Conservation (phyloP, 2,113 vertebrate species). For the Penelope pileata region DNA sequence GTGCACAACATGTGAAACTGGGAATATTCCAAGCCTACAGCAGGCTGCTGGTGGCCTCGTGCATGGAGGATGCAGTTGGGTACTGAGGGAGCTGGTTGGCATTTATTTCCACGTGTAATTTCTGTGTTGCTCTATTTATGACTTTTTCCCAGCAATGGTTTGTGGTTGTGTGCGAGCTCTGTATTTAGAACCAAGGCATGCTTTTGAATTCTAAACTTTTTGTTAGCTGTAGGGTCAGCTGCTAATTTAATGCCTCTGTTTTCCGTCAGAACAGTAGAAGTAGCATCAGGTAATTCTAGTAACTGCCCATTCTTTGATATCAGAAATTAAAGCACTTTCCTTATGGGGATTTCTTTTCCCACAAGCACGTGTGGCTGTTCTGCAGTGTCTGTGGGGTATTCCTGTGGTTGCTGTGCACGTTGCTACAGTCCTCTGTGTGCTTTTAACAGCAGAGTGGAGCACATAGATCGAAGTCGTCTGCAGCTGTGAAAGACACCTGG, state of each 20-base stretch:
- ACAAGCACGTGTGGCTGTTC: rapidly evolving
- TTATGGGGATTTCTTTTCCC: rapidly evolving
- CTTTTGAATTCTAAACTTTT: background rate
- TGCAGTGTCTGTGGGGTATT: rapidly evolving
- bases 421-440: background rate
- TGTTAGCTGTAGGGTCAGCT: background rate
- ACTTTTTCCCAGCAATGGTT: background rate
- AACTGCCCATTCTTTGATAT: background rate
- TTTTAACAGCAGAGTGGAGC: background rate
- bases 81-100: background rate
- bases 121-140: background rate
- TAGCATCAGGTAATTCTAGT: background rate
- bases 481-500: background rate
- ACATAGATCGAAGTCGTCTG: background rate
- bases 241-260: background rate
- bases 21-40: background rate
- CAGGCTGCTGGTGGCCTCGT: background rate
- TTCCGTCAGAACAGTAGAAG: background rate
- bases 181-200: background rate
- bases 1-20: background rate
- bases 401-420: background rate
- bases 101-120: background rate
- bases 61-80: background rate
- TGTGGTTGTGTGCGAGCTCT: background rate
- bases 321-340: background rate